Evolutionary conservation across 1,140 invertebrate species (phyloP).

Genomic region (Antheraea mylitta): DNA sequence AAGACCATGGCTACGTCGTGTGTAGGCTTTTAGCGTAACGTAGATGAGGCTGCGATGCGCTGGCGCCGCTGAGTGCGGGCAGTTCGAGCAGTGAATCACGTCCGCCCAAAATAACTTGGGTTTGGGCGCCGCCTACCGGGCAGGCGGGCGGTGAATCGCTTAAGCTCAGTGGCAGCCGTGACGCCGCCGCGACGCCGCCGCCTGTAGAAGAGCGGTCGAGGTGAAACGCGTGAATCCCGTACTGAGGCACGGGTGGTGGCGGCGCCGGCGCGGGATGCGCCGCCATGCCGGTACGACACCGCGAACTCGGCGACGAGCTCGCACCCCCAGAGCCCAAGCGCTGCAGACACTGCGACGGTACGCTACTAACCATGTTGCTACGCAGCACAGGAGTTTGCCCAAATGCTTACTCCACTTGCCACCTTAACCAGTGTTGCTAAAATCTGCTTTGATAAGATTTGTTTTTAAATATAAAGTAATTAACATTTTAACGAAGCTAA

Average conservation of each 20-base stretch:
- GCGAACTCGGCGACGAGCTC: slow-evolving; percentile 71
- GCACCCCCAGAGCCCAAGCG: slow-evolving; percentile 76
- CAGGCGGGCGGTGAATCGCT: slow-evolving; percentile 56
- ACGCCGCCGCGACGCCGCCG: slow-evolving; percentile 62
- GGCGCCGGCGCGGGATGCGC: slow-evolving; percentile 74
- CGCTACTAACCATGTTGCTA: slow-evolving; percentile 31
- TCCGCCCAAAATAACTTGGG: slow-evolving; percentile 67
- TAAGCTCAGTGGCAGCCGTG: slow-evolving; percentile 70
- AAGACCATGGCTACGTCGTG: background rate
- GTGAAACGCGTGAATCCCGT: slow-evolving; percentile 33
- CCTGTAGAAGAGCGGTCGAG: slow-evolving; percentile 44
- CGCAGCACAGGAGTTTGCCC: slow-evolving; percentile 15
- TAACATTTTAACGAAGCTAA: background rate
- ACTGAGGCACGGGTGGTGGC: slow-evolving; percentile 56
- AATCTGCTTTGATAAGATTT: background rate
- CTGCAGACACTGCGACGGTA: slow-evolving; percentile 79
- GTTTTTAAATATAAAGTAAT: background rate
- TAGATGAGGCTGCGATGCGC: slow-evolving; percentile 60
- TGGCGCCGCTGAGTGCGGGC: slow-evolving; percentile 58
- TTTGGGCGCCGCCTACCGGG: slow-evolving; percentile 70
- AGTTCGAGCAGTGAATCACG: slow-evolving; percentile 69
- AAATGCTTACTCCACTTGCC: background rate
- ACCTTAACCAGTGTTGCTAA: background rate
- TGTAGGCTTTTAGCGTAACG: slow-evolving; percentile 41
- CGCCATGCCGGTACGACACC: slow-evolving; percentile 77